A percentile compares a stretch with the other conserved stretches of the same genome.
Evolutionary conservation across 92 coral and sea anemone genomes (phyloP).

Genomic region (Porites cylindrica): DNA sequence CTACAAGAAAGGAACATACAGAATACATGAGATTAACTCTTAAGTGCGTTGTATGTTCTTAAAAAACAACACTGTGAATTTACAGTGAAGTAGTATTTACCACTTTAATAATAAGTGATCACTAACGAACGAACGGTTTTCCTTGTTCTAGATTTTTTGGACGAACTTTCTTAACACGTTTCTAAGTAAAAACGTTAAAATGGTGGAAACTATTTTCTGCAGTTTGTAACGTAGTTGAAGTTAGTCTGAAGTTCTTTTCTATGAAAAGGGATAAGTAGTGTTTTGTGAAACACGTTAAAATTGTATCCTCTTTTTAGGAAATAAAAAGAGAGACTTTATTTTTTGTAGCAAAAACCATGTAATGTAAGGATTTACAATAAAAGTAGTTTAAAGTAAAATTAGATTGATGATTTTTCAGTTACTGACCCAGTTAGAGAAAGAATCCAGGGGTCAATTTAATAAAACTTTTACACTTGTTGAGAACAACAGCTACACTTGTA

Average conservation of each 20-base stretch:
- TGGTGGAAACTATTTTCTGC: background rate
- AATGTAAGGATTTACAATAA: background rate
- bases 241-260: slow-evolving; percentile 28
- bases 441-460: background rate
- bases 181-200: too few relatives aligned
- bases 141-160: too few relatives aligned
- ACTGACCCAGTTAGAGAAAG: background rate
- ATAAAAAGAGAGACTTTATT: background rate
- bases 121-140: too few relatives aligned
- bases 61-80: too few relatives aligned
- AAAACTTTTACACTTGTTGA: too few relatives aligned
- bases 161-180: too few relatives aligned
- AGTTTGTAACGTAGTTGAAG: background rate
- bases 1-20: background rate
- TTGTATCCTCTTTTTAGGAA: slow-evolving; percentile 10
- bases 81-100: too few relatives aligned
- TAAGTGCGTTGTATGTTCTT: too few relatives aligned
- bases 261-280: slow-evolving; percentile 53
- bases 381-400: background rate
- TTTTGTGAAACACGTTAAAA: slow-evolving; percentile 39
- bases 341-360: background rate
- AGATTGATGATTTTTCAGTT: background rate
- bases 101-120: too few relatives aligned
- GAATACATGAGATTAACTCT: background rate
- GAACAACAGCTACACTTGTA: too few relatives aligned